Base-by-base conservation (phyloP, 2,113 vertebrate species). In the Orientallactaga bullata region DNA sequence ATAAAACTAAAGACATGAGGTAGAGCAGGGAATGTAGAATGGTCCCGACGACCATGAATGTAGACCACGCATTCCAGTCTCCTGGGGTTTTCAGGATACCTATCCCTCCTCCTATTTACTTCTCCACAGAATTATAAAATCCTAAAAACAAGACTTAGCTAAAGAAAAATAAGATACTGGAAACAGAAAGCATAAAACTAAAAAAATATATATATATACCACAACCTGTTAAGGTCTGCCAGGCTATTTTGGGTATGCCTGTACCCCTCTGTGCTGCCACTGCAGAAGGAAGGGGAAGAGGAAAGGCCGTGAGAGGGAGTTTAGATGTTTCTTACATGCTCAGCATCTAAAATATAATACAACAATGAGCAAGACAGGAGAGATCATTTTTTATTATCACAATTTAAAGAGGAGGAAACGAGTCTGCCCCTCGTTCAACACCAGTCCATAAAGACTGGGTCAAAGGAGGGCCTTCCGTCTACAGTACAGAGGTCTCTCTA, bases 91-190 rank as follows among this genome's bases (percentile, higher is more conserved):
- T 85, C 26, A 93, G 60, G 12, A 94, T 17, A 77, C 51, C 26
- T 86, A 55, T 37, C 42, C 42, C 28, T 47, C 42, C 5, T 87
- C 23, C 78, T 24, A 87, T 28, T 71, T 5, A 18, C 90, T 60
- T 87, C 73, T 80, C 47, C 26, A 89, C 15, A 91, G 28, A 89
- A 93, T 73, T 61, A 73, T 69, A 74, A 90, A 90, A 78, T 12
- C 24, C 79, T 66, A 61, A 69, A 93, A 88, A 8, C 13, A 73
- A 77, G 60, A 88, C 11, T 30, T n/a, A 82, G 63, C 35, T 32
- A 26, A 86, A 79, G 24, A 88, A 63, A 60, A 86, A 47, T 8
- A 47, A 47, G 42, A 58, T 60, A 47, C 5, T 47, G 8, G 73
- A 94, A 17, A 76, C 10, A 73, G 42, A 61, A 88, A 24, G 51